These are phyloP conservation scores for Hermaeophaga mercurialis DNA, from an alignment of 2,888 invertebrate species.

Conservation along the genomic window DNA sequence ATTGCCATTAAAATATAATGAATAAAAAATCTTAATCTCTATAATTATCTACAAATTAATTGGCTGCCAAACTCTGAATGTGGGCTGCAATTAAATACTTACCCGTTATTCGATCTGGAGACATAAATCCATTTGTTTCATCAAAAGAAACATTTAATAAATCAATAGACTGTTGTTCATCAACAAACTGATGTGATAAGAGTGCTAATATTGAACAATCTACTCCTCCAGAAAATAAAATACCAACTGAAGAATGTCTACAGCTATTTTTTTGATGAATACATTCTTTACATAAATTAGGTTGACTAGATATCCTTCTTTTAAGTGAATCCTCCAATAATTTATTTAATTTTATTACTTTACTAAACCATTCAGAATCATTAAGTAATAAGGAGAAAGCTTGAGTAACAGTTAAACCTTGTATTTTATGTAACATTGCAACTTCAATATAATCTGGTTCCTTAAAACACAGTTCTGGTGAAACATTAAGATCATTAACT, in stretches of 20 bases:
- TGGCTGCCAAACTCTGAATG: too few relatives aligned
- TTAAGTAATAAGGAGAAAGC: slow-evolving; percentile 53
- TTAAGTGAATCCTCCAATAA: slow-evolving; percentile 66
- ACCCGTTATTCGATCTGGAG: slow-evolving; percentile 81
- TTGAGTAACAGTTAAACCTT: slow-evolving; percentile 46
- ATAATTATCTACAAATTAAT: too few relatives aligned
- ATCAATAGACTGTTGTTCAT: slow-evolving; percentile 75
- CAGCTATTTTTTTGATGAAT: slow-evolving; percentile 52
- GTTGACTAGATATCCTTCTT: slow-evolving; percentile 66
- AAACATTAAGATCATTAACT: background rate
- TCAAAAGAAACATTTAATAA: slow-evolving; percentile 94
- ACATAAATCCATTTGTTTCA: slow-evolving; percentile 63
- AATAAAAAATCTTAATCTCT: too few relatives aligned
- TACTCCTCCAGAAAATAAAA: slow-evolving; percentile 95
- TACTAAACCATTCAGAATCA: slow-evolving; percentile 47
- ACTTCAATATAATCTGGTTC: slow-evolving; percentile 39
- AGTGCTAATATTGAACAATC: slow-evolving; percentile 92
- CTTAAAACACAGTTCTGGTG: slow-evolving; percentile 31
- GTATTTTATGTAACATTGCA: slow-evolving; percentile 39
- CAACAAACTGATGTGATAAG: slow-evolving; percentile 73
- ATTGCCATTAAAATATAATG: too few relatives aligned
- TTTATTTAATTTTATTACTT: slow-evolving; percentile 58
- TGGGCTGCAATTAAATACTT: background rate
- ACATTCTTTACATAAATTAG: slow-evolving; percentile 68
- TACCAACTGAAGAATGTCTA: slow-evolving; percentile 54